Evolutionary conservation across 2,888 invertebrate genomes (phyloP), one percentile per base, ranked within the genome.

Genomic region (Cistogaster globosa): DNA sequence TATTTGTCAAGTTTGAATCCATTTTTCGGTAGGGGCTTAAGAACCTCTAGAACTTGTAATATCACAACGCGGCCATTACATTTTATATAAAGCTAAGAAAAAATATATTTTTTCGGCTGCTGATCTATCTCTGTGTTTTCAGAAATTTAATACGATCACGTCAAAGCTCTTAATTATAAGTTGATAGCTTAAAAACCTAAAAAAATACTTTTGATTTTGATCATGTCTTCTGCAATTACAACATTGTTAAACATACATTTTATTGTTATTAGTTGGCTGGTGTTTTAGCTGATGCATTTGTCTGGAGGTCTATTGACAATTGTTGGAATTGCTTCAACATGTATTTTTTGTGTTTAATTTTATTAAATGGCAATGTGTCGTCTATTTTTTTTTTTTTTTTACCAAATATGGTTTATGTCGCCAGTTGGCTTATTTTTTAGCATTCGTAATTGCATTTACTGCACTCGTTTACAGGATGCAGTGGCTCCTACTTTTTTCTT

Each of bases 191-290:
- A 38, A 12, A 42, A 42, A 42, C 7, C 11, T 42, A 42, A 42
- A 12, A n/a, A 48, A 48, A 48, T 51, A 58, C 78, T 86, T 87
- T 84, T 83, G 86, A 84, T 86, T 87, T 86, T 87, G 67, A 86
- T n/a, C n/a, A n/a, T 87, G 83, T 86, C 86, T 83, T 84, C 80
- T 82, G 78, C 84, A 81, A 82, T 82, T 82, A 84, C 83, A 84
- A 80, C 78, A 77, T 82, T 84, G 82, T 86, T 69, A 71, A 77
- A 87, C 82, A 82, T 76, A 62, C 69, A 68, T 69, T 75, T 67
- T 67, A 65, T 84, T 74, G 72, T 74, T 72, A 58, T 62, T 79
- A 83, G 65, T 57, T 57, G 20, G 78, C 67, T 67, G 57, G 42
- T 62, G 26, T 20, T 32, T 71, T 51, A 60, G 62, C 16, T 67